phyloP scores from a whole-genome alignment of 2,113 vertebrate species.

The Cygnus buccinator region DNA sequence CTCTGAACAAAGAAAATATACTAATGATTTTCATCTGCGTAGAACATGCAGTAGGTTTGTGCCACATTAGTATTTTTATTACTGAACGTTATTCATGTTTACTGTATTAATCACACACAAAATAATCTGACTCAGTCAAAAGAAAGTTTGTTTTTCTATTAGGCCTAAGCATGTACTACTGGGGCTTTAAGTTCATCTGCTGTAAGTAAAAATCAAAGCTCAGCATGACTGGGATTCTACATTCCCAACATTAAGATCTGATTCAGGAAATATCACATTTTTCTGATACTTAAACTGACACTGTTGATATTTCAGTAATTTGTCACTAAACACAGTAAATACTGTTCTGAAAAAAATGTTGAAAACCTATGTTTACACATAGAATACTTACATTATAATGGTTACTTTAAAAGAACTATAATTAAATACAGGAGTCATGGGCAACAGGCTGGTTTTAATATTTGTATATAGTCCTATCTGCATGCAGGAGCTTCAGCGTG shows the following conservation, averaged over 20 bases:
- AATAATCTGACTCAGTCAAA: neutral
- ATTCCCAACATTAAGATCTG: neutral
- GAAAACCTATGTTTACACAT: neutral
- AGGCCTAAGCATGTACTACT: neutral
- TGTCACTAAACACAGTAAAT: neutral
- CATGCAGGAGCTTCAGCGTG: neutral
- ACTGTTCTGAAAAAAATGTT: neutral
- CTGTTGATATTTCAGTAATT: neutral
- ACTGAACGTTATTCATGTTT: neutral
- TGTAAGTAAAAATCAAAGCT: neutral
- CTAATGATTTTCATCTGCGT: neutral
- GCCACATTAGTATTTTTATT: neutral
- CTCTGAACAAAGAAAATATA: constrained; percentile 4
- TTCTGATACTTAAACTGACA: neutral
- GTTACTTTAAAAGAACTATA: neutral
- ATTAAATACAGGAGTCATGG: neutral
- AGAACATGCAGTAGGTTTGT: neutral
- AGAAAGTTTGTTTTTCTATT: neutral
- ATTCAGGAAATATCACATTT: neutral
- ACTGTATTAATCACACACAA: neutral
- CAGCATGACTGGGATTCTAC: neutral
- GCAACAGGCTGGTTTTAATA: neutral
- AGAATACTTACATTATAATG: neutral
- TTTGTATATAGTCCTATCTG: neutral
- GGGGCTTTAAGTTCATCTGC: neutral